These are phyloP conservation scores for Sarcophaga bullata DNA, from an alignment of 1,140 invertebrate genomes.

Conservation along the genomic window DNA sequence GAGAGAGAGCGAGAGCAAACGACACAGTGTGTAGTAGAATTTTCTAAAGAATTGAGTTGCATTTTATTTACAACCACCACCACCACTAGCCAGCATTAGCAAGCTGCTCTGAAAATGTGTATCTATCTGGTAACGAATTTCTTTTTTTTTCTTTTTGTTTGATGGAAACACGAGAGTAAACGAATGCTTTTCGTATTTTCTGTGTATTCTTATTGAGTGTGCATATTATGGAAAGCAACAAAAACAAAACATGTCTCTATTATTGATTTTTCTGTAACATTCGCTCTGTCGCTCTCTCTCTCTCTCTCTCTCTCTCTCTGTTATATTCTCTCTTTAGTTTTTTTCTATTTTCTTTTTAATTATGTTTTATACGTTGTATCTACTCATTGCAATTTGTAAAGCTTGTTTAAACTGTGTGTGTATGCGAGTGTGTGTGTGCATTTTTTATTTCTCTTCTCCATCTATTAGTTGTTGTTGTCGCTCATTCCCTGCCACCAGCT, in stretches of 20 bases:
- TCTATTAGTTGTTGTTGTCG: background rate
- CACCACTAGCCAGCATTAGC: background rate
- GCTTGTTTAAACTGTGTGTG: background rate
- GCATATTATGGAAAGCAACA: too few species aligned
- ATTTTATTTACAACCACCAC: constrained; percentile 12
- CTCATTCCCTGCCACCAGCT: constrained; percentile 19
- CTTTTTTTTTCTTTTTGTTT: too few species aligned
- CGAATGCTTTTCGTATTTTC: background rate
- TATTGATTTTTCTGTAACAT: too few species aligned
- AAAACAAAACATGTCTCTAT: too few species aligned
- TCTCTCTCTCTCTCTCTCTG: too few species aligned
- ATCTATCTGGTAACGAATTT: background rate
- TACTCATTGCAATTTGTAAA: constrained; percentile 8
- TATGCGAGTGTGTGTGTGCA: background rate
- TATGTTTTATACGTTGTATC: background rate
- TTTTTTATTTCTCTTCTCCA: too few species aligned
- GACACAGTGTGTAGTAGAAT: too few species aligned
- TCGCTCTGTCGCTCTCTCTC: too few species aligned
- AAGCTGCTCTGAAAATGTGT: background rate
- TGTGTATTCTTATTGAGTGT: background rate
- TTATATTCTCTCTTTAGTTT: too few species aligned
- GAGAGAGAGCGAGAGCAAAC: too few species aligned
- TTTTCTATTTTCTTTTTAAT: background rate
- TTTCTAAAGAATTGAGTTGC: background rate
- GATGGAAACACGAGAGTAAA: background rate